phyloP scores from a whole-genome alignment of 2,888 invertebrate genomes.

The Lysandra bellargus region DNA sequence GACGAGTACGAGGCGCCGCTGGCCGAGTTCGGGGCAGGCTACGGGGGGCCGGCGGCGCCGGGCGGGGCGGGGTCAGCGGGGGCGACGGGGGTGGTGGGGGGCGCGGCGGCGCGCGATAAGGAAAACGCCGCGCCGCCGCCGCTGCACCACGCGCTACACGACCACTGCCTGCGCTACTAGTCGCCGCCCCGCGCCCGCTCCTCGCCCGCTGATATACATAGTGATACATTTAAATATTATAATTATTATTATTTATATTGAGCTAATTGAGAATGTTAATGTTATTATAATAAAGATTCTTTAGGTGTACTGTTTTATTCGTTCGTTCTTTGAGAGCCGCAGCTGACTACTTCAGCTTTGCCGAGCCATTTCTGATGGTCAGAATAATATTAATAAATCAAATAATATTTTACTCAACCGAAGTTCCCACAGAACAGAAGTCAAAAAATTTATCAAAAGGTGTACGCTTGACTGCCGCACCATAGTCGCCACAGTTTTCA shows the following conservation, averaged over 20 bases:
- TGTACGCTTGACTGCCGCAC: no score
- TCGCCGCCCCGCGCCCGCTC: slow-evolving; percentile 21
- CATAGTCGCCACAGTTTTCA: no score
- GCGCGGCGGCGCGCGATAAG: slow-evolving; percentile 57
- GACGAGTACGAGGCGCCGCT: slow-evolving; percentile 67
- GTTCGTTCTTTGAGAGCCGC: not conserved
- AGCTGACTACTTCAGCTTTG: no score
- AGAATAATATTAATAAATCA: no score
- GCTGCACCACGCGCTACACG: slow-evolving; percentile 64
- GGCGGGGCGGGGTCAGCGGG: slow-evolving; percentile 46
- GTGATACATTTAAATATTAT: slow-evolving; percentile 3
- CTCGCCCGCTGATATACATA: not conserved
- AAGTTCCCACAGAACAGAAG: no score
- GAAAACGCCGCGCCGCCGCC: slow-evolving; percentile 68
- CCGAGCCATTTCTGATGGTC: no score
- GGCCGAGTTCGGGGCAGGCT: slow-evolving; percentile 50
- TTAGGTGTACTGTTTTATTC: slow-evolving; percentile 14
- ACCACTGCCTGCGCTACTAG: slow-evolving; percentile 73
- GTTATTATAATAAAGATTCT: slow-evolving; percentile 34
- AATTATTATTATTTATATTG: slow-evolving; percentile 19
- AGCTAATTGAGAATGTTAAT: slow-evolving; percentile 33
- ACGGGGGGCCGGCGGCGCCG: slow-evolving; percentile 43
- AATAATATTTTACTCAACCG: no score
- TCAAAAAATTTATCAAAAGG: no score
- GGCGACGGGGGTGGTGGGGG: slow-evolving; percentile 33